Percentiles rank a stretch among this genome's conserved stretches.
Evolutionary conservation across 64 coral and sea anemone species (phyloP).

Genomic region (Cladopsammia gracilis): DNA sequence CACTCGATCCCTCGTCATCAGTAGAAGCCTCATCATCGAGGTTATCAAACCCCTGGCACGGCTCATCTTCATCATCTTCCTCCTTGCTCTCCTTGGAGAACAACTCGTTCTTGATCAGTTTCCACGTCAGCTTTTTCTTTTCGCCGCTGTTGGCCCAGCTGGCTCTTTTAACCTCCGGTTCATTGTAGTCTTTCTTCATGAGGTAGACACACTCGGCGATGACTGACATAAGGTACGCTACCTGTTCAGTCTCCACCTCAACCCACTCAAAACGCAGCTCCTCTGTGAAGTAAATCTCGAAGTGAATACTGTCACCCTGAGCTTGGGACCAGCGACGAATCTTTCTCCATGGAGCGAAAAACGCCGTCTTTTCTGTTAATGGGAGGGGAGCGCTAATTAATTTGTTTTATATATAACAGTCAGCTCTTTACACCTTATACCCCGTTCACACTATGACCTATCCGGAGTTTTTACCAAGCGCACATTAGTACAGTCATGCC

Average conservation of each 20-base stretch:
- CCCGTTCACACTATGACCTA: too few relatives aligned
- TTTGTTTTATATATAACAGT: not conserved
- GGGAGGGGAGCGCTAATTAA: too few relatives aligned
- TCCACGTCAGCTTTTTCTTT: slow-evolving; percentile 60
- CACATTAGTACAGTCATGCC: too few relatives aligned
- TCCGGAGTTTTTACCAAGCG: too few relatives aligned
- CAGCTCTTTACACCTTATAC: too few relatives aligned
- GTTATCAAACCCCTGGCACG: slow-evolving; percentile 59
- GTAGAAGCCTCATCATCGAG: slow-evolving; percentile 61
- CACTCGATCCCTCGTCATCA: slow-evolving; percentile 34
- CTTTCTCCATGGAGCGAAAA: slow-evolving; percentile 91
- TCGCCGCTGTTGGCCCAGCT: slow-evolving; percentile 14
- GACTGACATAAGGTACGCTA: slow-evolving; percentile 80
- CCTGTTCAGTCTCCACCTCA: slow-evolving; percentile 79
- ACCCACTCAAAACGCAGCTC: slow-evolving; percentile 91
- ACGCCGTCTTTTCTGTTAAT: slow-evolving; percentile 65
- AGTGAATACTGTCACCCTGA: slow-evolving; percentile 89
- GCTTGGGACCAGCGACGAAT: slow-evolving; percentile 94
- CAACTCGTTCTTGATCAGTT: slow-evolving; percentile 73
- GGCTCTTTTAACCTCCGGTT: slow-evolving; percentile 46
- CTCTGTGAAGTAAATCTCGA: slow-evolving; percentile 91
- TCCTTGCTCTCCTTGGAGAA: slow-evolving; percentile 38
- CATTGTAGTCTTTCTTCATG: slow-evolving; percentile 67
- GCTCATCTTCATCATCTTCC: slow-evolving; percentile 21
- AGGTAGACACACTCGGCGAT: slow-evolving; percentile 82